These are phyloP conservation scores for Anolis carolinensis DNA, from an alignment of 2,113 vertebrate species.

Conservation along the genomic window DNA sequence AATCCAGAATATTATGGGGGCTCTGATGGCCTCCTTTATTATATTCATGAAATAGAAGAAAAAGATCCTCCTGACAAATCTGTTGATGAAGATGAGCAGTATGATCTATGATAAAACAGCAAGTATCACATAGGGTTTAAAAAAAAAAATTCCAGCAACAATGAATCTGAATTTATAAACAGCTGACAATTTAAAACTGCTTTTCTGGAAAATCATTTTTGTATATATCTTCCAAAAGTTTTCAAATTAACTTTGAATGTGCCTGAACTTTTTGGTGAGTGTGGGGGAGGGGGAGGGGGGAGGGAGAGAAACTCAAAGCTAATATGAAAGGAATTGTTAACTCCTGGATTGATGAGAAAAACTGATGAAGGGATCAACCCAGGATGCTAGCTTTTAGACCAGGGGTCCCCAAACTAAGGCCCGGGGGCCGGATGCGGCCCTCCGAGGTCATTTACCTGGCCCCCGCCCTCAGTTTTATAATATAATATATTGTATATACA, in stretches of 20 bases:
- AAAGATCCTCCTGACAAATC: not conserved
- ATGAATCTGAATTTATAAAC: not conserved
- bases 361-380: not conserved
- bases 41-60: not conserved
- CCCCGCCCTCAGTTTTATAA: too few species aligned
- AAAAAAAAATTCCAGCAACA: not conserved
- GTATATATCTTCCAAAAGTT: not conserved
- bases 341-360: not conserved
- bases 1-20: not conserved
- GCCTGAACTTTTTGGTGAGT: not conserved
- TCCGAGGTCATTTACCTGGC: too few species aligned
- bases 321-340: not conserved
- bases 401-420: too few species aligned
- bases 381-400: not conserved
- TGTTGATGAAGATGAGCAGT: not conserved
- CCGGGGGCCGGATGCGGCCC: too few species aligned
- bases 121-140: not conserved
- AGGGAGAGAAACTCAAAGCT: not conserved
- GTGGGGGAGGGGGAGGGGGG: too few species aligned
- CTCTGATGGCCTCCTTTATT: not conserved
- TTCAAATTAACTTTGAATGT: not conserved
- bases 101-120: not conserved
- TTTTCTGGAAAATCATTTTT: not conserved
- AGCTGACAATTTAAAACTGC: not conserved
- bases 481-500: too few species aligned